Evolutionary conservation across 2,888 invertebrate species (phyloP), one percentile per base, ranked within the genome.

Genomic region (Oligia strigilis): DNA sequence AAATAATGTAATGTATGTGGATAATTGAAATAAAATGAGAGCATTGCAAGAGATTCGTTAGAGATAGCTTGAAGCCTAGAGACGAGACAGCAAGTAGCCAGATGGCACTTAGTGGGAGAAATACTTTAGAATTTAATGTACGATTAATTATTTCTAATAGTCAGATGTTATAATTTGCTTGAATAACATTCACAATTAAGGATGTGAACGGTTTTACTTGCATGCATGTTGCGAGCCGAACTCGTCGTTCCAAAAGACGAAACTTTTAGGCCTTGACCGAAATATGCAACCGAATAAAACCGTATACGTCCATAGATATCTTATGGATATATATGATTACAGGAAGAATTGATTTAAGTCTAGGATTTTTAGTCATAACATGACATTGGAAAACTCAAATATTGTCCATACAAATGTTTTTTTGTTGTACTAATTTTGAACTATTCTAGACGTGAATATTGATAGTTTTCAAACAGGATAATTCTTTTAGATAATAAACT

Each of bases 71-170:
- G 73, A 81, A 85, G 83, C 84, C 9, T 76, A 71, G 46, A 71
- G 3, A 67, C 60, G 55, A 66, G 64, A 72, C 69, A 87, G 75
- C 69, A 87, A 88, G 90, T 84, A 91, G 92, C 93, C 93, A 77
- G 89, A 90, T 94, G 94, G 94, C 94, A 94, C 94, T 82, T 90
- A 60, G 78, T 87, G 94, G 94, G 94, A 94, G 93, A 93, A 85
- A 87, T 77, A 81, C 72, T 87, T 88, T 85, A 88, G 69, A 87
- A 80, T 80, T 76, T 66, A 70, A 80, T 36, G 29, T 58, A 62
- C 3, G 2, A 72, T 70, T 64, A 40, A 40, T 72, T 40, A 36
- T 2, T 49, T 60, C 46, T 43, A 65, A 60, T 11, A 52, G 36
- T 64, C 14, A 64, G 8, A 60, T 71, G n/a, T 55, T 5, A 40